A percentile compares a stretch with the other conserved stretches of the same genome.
Evolutionary conservation across 2,888 invertebrate genomes (phyloP).

Genomic region (Boloria euphrosyne): DNA sequence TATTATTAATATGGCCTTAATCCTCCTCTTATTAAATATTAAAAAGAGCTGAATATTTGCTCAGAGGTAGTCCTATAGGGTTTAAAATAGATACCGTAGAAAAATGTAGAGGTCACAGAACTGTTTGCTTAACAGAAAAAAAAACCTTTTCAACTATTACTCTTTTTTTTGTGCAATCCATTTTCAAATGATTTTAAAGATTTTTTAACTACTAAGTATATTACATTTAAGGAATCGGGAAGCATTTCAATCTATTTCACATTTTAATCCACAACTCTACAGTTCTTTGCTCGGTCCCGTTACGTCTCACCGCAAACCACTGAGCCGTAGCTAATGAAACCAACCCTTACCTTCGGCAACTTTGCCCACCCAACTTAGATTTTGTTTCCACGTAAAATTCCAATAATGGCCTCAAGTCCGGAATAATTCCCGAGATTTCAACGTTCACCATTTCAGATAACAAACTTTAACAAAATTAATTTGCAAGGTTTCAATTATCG

Average conservation of each 20-base stretch:
- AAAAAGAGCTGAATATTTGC: no score
- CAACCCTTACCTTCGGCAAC: slow-evolving; percentile 30
- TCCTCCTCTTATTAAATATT: no score
- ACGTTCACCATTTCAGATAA: slow-evolving; percentile 43
- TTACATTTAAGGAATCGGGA: neutral
- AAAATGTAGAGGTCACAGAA: no score
- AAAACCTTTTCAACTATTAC: no score
- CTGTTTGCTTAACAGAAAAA: no score
- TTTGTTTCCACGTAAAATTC: slow-evolving; percentile 41
- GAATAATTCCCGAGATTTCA: slow-evolving; percentile 45
- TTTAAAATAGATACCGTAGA: no score
- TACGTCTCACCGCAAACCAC: slow-evolving; percentile 30
- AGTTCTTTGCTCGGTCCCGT: slow-evolving; percentile 21
- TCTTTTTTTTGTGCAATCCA: no score
- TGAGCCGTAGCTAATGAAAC: slow-evolving; percentile 33
- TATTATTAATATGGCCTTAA: no score
- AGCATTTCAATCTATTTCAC: slow-evolving; percentile 11
- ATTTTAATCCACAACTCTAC: slow-evolving; percentile 11
- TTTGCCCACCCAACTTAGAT: slow-evolving; percentile 25
- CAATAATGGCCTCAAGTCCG: slow-evolving; percentile 40
- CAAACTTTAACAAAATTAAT: slow-evolving; percentile 48
- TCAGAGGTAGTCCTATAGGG: no score
- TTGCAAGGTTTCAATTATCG: slow-evolving; percentile 34
- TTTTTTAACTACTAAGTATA: neutral
- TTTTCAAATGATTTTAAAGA: no score